Base-by-base conservation (phyloP, 2,797 vertebrate genomes). In the Diplodus puntazzo region DNA sequence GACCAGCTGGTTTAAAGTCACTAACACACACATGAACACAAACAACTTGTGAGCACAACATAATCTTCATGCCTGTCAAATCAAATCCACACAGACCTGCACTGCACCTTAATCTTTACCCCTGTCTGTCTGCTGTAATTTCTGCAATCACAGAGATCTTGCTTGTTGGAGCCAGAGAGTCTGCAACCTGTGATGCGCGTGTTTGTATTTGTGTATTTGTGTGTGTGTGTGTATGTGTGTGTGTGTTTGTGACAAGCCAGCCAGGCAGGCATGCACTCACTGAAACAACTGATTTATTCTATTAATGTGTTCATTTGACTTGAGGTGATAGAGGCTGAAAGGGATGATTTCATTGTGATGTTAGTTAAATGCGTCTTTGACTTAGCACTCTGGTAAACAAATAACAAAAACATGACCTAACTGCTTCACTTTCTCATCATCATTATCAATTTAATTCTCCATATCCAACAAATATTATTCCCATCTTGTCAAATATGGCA, bases 71-170 rank as follows among this genome's bases (percentile, higher is more conserved):
- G 90, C 87, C 83, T 91, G 89, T 92, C 87, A 88, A 85, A 87
- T 64, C 75, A 85, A 88, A 89, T 92, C 77, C 69, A 60, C 85
- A 83, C 87, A 81, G 84, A 78, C 61, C 78, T 60, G 23, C 46
- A 34, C 80, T 73, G 75, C 80, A 78, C 83, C 85, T 88, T 92
- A 87, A 91, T 92, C 92, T 93, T 54, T 77, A 78, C 82, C 87
- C 77, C 86, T 84, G 79, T 90, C 87, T 90, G 89, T 91, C 92
- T 87, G 88, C 82, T 30, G 69, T 89, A 85, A 91, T 92, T 92
- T 88, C 89, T 84, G 87, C 89, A 93, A 94, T 94, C 92, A 89
- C 69, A 81, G 54, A 80, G 91, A 94, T 94, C 92, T 94, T 80
- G 78, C 52, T 65, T 75, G 83, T 79, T 89, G 92, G 92, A 94